phyloP scores from a whole-genome alignment of 2,113 vertebrate species.

The Sorex fumeus region DNA sequence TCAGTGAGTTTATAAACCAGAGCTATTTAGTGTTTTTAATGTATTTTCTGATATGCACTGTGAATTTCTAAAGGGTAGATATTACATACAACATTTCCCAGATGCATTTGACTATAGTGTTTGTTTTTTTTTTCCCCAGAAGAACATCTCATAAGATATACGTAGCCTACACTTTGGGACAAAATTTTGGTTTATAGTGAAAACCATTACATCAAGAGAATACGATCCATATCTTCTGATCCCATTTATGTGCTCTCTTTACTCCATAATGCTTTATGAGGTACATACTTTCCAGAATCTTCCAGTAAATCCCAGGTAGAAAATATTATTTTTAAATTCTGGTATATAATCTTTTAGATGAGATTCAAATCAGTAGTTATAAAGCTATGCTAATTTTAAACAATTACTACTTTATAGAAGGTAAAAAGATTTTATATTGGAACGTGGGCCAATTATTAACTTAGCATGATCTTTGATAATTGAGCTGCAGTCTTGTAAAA shows the following conservation, averaged over 20 bases:
- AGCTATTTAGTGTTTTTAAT: not conserved
- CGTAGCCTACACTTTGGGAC: not conserved
- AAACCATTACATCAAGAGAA: constrained; percentile 8
- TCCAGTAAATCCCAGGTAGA: not conserved
- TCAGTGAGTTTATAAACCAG: not conserved
- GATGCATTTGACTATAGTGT: constrained; percentile 2
- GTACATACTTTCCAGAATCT: constrained; percentile 10
- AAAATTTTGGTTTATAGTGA: constrained; percentile 58
- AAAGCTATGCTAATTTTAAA: constrained; percentile 59
- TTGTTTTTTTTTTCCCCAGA: constrained; percentile 9
- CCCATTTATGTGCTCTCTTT: constrained; percentile 44
- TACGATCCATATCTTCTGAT: constrained; percentile 17
- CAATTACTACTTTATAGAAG: constrained; percentile 34
- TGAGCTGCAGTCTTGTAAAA: constrained; percentile 38
- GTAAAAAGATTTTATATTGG: constrained; percentile 22
- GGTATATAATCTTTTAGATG: constrained; percentile 54
- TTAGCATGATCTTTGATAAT: constrained; percentile 40
- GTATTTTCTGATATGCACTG: not conserved
- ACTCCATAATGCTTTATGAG: constrained; percentile 5
- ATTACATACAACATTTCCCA: not conserved
- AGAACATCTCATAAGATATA: constrained; percentile 35
- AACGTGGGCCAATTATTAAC: constrained; percentile 38
- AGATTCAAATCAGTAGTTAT: constrained; percentile 53
- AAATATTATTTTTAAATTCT: constrained; percentile 18
- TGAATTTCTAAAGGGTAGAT: constrained; percentile 31